Evolutionary conservation across 2,888 invertebrate genomes (phyloP).

Genomic region (Eledone cirrhosa): DNA sequence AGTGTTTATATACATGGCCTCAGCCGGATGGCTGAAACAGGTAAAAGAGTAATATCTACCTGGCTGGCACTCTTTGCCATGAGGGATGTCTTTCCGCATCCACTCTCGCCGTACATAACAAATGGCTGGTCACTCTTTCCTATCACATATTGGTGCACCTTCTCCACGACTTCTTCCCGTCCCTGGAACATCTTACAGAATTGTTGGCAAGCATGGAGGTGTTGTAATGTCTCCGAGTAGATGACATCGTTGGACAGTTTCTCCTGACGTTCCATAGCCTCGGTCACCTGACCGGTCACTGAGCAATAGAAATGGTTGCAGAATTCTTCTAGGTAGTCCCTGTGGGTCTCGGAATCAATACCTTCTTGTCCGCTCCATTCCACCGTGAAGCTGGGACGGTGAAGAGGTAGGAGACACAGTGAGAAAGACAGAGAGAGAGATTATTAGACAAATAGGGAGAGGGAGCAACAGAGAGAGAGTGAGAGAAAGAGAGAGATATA

Average conservation of each 20-base stretch:
- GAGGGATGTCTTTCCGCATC: slow-evolving; percentile 96
- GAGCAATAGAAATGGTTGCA: slow-evolving; percentile 79
- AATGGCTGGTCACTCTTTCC: slow-evolving; percentile 84
- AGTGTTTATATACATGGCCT: too few species aligned
- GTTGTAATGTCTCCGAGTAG: slow-evolving; percentile 71
- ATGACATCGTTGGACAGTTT: slow-evolving; percentile 75
- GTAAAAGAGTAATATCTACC: slow-evolving; percentile 40
- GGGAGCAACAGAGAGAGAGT: too few species aligned
- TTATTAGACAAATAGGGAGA: too few species aligned
- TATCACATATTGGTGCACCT: slow-evolving; percentile 56
- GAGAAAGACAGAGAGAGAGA: too few species aligned
- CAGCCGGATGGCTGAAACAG: too few species aligned
- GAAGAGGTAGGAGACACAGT: too few species aligned
- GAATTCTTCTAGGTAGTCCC: slow-evolving; percentile 92
- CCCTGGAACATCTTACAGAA: slow-evolving; percentile 90
- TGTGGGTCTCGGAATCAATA: slow-evolving; percentile 88
- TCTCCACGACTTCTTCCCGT: slow-evolving; percentile 81
- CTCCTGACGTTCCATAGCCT: slow-evolving; percentile 95
- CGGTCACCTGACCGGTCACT: slow-evolving; percentile 89
- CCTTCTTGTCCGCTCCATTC: slow-evolving; percentile 95
- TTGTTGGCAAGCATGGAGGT: slow-evolving; percentile 93
- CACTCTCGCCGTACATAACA: slow-evolving; percentile 93
- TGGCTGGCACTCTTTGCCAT: slow-evolving; percentile 86
- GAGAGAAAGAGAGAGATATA: too few species aligned
- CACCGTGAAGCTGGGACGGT: slow-evolving; percentile 73